These are phyloP conservation scores for Bubalus kerabau DNA, from an alignment of 2,113 vertebrate genomes.

Conservation along the genomic window DNA sequence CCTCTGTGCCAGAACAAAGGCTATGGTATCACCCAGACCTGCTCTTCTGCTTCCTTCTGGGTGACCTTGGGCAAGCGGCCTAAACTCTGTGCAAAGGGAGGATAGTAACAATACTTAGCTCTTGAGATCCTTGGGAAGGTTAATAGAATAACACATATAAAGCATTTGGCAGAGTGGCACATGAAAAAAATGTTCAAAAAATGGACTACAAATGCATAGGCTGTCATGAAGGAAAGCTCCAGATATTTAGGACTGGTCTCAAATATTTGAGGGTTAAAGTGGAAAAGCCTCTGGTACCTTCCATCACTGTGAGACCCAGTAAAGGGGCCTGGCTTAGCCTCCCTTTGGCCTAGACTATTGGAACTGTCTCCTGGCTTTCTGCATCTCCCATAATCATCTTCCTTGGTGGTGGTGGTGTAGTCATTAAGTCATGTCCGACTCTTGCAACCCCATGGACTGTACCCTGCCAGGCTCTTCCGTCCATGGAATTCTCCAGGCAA, in stretches of 20 bases:
- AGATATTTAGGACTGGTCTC: background rate
- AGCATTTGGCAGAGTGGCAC: background rate
- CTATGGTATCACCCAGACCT: background rate
- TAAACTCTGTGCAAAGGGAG: constrained; percentile 18
- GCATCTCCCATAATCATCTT: background rate
- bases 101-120: background rate
- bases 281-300: background rate
- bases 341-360: background rate
- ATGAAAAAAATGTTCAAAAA: background rate
- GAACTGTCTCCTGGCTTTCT: background rate
- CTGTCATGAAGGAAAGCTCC: background rate
- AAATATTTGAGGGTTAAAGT: background rate
- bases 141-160: background rate
- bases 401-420: background rate
- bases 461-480: background rate
- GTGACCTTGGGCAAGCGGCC: constrained; percentile 54
- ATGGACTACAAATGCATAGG: background rate
- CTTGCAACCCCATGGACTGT: background rate
- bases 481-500: background rate
- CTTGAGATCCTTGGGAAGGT: background rate
- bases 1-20: constrained; percentile 51
- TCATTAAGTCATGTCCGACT: background rate
- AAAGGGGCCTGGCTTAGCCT: background rate
- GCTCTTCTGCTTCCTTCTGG: constrained; percentile 46
- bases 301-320: background rate